phyloP scores from a whole-genome alignment of 2,113 vertebrate genomes.

The Heterotilapia buettikoferi region DNA sequence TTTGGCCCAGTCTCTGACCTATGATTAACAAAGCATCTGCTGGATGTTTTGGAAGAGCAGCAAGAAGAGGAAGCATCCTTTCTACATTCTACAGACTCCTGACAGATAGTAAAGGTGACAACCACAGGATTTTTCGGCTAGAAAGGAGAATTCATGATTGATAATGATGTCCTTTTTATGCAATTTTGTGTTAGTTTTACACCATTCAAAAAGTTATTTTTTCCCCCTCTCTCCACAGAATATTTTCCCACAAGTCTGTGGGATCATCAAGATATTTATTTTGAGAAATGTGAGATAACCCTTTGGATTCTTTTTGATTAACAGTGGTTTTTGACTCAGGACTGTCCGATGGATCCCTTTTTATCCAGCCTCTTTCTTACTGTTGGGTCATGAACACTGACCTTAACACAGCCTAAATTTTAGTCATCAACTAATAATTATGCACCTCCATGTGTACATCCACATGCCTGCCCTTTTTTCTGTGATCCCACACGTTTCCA shows the following conservation, averaged over 20 bases:
- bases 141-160: background rate
- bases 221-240: rapidly evolving
- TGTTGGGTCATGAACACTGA: background rate
- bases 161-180: background rate
- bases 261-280: background rate
- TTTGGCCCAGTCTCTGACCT: background rate
- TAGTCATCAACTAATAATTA: background rate
- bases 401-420: background rate
- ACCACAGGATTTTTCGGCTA: background rate
- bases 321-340: background rate
- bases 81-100: slow-evolving; percentile 14
- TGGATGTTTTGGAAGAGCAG: background rate
- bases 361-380: background rate
- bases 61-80: background rate
- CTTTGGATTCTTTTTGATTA: background rate
- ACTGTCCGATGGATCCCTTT: background rate
- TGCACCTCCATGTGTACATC: background rate
- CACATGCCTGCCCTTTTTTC: background rate
- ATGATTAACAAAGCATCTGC: slow-evolving; percentile 48
- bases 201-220: background rate
- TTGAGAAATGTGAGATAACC: background rate
- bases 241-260: background rate
- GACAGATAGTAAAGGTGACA: background rate
- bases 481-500: background rate
- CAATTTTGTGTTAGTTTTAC: background rate